Percentiles rank a stretch among this genome's conserved stretches.
Conservation (phyloP, 1,140 invertebrate species). For the Coelopa frigida region DNA sequence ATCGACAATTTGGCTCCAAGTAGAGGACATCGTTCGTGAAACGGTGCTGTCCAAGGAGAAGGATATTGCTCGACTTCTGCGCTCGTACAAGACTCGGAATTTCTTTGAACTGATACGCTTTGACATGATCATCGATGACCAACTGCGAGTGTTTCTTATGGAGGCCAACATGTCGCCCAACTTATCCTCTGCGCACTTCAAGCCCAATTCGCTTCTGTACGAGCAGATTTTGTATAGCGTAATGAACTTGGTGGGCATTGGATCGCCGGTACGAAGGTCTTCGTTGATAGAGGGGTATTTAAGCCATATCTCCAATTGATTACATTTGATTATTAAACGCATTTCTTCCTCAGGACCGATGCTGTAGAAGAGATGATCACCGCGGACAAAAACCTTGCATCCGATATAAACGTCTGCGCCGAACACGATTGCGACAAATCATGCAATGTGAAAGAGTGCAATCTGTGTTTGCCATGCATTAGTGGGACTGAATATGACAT, state of each 20-base stretch:
- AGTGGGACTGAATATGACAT: slow-evolving; percentile 49
- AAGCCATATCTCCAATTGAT: too few relatives aligned
- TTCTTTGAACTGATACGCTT: slow-evolving; percentile 94
- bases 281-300: background rate
- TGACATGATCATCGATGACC: slow-evolving; percentile 85
- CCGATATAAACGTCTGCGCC: slow-evolving; percentile 64
- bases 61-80: slow-evolving; percentile 53
- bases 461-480: slow-evolving; percentile 71
- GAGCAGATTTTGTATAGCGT: slow-evolving; percentile 88
- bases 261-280: slow-evolving; percentile 15
- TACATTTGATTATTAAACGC: background rate
- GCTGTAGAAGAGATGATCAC: slow-evolving; percentile 61
- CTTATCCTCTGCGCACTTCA: slow-evolving; percentile 86
- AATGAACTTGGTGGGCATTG: slow-evolving; percentile 72
- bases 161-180: slow-evolving; percentile 99
- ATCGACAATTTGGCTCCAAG: slow-evolving; percentile 70
- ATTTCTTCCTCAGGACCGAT: slow-evolving; percentile 29
- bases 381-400: slow-evolving; percentile 70
- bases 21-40: slow-evolving; percentile 68
- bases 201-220: slow-evolving; percentile 79
- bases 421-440: slow-evolving; percentile 52
- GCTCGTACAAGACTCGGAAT: slow-evolving; percentile 55
- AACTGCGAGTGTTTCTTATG: slow-evolving; percentile 82
- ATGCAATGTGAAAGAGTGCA: slow-evolving; percentile 63
- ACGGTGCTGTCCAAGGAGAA: slow-evolving; percentile 71